Evolutionary conservation across 2,113 vertebrate species (phyloP), one percentile per base, ranked within the genome.

Genomic region (Gallinago jamesoni): DNA sequence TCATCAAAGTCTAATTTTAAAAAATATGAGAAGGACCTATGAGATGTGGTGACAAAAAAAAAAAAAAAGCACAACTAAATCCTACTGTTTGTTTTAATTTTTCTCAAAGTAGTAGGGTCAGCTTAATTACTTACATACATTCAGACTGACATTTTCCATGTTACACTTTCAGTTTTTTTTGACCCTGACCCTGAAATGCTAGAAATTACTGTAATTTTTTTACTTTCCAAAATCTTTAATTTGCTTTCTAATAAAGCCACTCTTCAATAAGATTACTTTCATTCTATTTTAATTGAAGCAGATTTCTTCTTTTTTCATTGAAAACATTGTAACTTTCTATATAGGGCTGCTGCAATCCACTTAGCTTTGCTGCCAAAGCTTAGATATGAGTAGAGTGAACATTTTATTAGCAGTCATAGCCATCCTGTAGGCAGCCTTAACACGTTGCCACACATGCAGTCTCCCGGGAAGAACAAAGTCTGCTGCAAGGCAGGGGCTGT

Each of bases 391-490:
- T 24, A 52, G 15, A 37, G 6, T 1, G 27, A 90, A 31, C 3
- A 37, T 76, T 96, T 87, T 83, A 66, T 66, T 37, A 85, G 11
- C 12, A 75, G 59, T 63, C 39, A 37, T 1, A 37, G 9, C 22
- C 52, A 41, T n/a, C 19, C 60, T 83, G 28, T 68, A 79, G 75
- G 62, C 45, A 85, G 50, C 25, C 50, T 62, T 80, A 63, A 83
- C 43, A 73, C 24, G 3, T 52, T 64, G 43, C 27, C 22, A 81
- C 41, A n/a, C 20, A 3, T 31, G 39, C 1, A 1, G 10, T 83
- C n/a, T 79, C 70, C 22, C n/a, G 82, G 57, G 35, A 95, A 93
- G 80, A 94, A 60, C 30, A 77, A 92, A 95, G 69, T 37, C 25
- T 80, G 59, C 59, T 83, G 41, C 25, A 67, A 82, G 33, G 31